Evolutionary conservation across 2,888 invertebrate genomes (phyloP), one percentile per base, ranked within the genome.

Genomic region (Heteromurus nitidus): DNA sequence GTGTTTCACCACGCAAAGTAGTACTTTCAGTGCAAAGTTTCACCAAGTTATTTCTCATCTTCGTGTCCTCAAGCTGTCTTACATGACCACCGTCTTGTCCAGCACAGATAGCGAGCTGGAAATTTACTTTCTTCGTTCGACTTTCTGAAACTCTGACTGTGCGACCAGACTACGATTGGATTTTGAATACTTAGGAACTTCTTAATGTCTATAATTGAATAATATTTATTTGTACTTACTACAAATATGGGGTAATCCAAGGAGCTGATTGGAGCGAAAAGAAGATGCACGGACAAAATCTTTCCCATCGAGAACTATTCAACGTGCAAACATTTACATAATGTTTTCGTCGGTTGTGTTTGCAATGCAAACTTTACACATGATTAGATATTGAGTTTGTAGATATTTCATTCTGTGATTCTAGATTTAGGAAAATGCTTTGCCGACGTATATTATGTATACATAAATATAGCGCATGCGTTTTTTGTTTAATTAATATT

Each of bases 121-220:
- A 62, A 62, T 62, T 62, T 11, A 26, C 13, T 20, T 26, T 62
- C 30, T 30, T 18, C n/a, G 24, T 62, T 62, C 16, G 30, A 62
- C 26, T 13, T 13, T n/a, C n/a, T n/a, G n/a, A n/a, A n/a, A 36
- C 5, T 16, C 5, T 5, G n/a, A n/a, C 20, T 50, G 50, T n/a
- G 20, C 50, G n/a, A 50, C 9, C 50, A 50, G n/a, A n/a, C n/a
- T 36, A 36, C 36, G 36, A 5, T 36, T 36, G 42, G 36, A 36
- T 36, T 36, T 36, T 36, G 36, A 36, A 9, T 36, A 13, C 36
- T 36, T 36, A 36, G 13, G 36, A 36, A 36, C 36, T 36, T 13
- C 13, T 13, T 13, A 36, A 36, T 5, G 36, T 9, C 36, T 36
- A 36, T 36, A 36, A 36, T 36, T 36, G 36, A 36, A 36, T 36